These are phyloP conservation scores for Halocynthia roretzi DNA, from an alignment of 23 tunicate species.

Conservation along the genomic window DNA sequence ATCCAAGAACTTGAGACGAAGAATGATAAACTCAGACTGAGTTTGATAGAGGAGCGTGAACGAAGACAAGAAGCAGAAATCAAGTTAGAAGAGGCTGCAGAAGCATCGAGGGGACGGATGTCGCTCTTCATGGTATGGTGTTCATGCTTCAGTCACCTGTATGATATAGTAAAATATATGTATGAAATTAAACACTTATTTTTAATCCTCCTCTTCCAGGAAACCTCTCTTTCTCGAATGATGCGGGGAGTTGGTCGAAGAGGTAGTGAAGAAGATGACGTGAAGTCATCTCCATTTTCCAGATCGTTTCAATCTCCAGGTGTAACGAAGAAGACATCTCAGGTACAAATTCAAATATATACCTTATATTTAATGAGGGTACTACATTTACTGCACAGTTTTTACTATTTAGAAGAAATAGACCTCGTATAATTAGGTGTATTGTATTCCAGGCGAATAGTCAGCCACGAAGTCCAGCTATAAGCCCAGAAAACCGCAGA, in stretches of 20 bases:
- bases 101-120: constrained; percentile 17
- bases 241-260: constrained; percentile 13
- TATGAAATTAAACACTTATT: not conserved
- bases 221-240: constrained; percentile 17
- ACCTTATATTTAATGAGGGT: too few relatives aligned
- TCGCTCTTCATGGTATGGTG: constrained; percentile 8
- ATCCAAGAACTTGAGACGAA: constrained; percentile 23
- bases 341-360: too few relatives aligned
- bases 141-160: not conserved
- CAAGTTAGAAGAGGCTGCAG: constrained; percentile 1
- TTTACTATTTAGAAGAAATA: too few relatives aligned
- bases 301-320: too few relatives aligned
- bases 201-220: not conserved
- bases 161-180: not conserved
- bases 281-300: too few relatives aligned
- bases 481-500: too few relatives aligned
- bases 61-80: constrained; percentile 7
- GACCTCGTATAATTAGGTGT: too few relatives aligned
- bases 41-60: constrained; percentile 14
- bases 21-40: constrained; percentile 15
- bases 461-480: too few relatives aligned
- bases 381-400: too few relatives aligned
- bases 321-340: too few relatives aligned
- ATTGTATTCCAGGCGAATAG: too few relatives aligned
- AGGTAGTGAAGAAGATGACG: not conserved